Evolutionary conservation across 2,888 invertebrate species (phyloP), one percentile per base, ranked within the genome.

Genomic region (Dicyrtoma fusca): DNA sequence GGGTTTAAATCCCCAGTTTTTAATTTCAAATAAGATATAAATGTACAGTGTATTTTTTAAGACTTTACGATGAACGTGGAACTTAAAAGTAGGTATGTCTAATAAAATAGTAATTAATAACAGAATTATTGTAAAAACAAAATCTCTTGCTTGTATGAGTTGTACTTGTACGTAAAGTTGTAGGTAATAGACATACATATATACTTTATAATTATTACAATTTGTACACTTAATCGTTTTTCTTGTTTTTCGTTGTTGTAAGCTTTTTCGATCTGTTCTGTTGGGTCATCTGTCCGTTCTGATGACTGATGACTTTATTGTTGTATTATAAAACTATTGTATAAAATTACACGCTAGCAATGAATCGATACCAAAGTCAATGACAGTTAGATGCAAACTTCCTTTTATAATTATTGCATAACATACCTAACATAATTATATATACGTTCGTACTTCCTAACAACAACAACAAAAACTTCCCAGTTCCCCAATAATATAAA

Each of bases 81-180:
- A 34, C 34, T 34, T 34, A 34, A 34, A 34, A 34, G 8, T n/a
- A n/a, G n/a, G n/a, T n/a, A 34, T 34, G 34, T 34, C 34, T 34
- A 34, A 34, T 3, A 34, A 34, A 34, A 34, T 34, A n/a, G 34
- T 34, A 34, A 34, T 34, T 34, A 34, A 34, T 34, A 5, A 34
- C 34, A 5, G 34, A 34, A 8, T 34, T 5, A 8, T 34, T 34
- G 4, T 8, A 34, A 57, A 57, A 57, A 57, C 6, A 26, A 23
- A 11, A 57, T 23, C 49, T 17, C 19, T 14, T 57, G 23, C 6
- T 57, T 57, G 57, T 57, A 57, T 57, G 57, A 57, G 57, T 57
- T 57, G 57, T 57, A 57, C 57, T 57, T 57, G 57, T 57, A 57
- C 57, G 23, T 57, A 14, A 57, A 34, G 34, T 57, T 57, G 57